Percentiles rank a stretch among this genome's conserved stretches.
phyloP scores from a whole-genome alignment of 2,797 vertebrate species.

The Clamator glandarius region DNA sequence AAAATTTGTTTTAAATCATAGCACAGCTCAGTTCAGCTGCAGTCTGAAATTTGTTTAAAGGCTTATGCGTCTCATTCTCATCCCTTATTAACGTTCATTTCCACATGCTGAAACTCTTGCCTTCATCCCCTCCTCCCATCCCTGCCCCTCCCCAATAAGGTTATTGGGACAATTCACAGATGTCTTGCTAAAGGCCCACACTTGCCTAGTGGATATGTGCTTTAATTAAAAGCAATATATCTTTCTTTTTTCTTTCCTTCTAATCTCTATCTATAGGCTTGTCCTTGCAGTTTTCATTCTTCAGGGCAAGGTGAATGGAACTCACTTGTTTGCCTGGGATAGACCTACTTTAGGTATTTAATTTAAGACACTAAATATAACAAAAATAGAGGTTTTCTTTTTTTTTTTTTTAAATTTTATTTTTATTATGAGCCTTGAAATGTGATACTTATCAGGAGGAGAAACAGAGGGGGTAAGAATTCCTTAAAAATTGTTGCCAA shows the following conservation, averaged over 20 bases:
- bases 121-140: background rate
- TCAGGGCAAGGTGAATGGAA: background rate
- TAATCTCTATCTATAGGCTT: background rate
- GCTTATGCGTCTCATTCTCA: background rate
- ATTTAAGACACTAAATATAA: background rate
- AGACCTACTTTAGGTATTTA: background rate
- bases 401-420: background rate
- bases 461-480: background rate
- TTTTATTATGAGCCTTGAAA: background rate
- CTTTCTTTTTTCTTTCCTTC: background rate
- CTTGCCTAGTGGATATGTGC: background rate
- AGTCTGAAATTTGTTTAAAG: background rate
- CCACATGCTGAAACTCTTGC: background rate
- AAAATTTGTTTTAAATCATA: background rate
- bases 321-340: background rate
- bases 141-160: background rate
- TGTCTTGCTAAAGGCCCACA: background rate
- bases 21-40: background rate
- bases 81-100: background rate
- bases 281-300: slow-evolving; percentile 9
- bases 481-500: background rate
- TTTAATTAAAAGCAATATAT: slow-evolving; percentile 55
- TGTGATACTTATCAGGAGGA: background rate
- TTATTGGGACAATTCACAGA: background rate
- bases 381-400: background rate